Conservation (phyloP, 2,888 invertebrate genomes). For the Protophormia terraenovae region DNA sequence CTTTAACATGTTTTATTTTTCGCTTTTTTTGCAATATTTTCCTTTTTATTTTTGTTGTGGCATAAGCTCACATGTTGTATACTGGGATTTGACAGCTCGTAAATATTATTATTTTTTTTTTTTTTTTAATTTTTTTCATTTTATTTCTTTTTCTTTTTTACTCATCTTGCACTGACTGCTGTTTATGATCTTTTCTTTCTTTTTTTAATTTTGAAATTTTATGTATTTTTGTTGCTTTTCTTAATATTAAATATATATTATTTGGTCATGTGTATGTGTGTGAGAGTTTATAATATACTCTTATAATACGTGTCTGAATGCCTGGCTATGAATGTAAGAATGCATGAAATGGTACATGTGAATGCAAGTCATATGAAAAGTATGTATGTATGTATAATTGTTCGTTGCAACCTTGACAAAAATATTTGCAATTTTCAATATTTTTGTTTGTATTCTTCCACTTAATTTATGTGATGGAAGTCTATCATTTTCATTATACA, state of each 20-base stretch:
- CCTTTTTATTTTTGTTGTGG: not conserved
- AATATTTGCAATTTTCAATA: not conserved
- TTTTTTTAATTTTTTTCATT: slow-evolving; percentile 28
- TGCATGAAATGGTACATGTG: not conserved
- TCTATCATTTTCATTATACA: not conserved
- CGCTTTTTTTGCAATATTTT: slow-evolving; percentile 16
- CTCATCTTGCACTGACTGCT: slow-evolving; percentile 13
- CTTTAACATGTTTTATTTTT: slow-evolving; percentile 1
- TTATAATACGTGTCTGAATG: not conserved
- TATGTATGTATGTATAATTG: not conserved
- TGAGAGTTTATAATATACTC: not conserved
- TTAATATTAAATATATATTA: not conserved
- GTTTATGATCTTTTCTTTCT: slow-evolving; percentile 7
- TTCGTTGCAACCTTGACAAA: not conserved
- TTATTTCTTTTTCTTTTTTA: not conserved
- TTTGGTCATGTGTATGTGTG: not conserved
- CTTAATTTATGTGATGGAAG: not conserved
- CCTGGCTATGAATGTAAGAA: not conserved
- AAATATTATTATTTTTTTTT: too few species aligned
- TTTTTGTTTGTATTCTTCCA: not conserved
- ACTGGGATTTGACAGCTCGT: slow-evolving; percentile 79
- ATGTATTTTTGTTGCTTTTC: not conserved
- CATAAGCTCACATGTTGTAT: slow-evolving; percentile 69
- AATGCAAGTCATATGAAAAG: not conserved
- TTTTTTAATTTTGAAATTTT: slow-evolving; percentile 14